Conservation (phyloP, 1,140 invertebrate genomes). For the Camponotus pennsylvanicus region DNA sequence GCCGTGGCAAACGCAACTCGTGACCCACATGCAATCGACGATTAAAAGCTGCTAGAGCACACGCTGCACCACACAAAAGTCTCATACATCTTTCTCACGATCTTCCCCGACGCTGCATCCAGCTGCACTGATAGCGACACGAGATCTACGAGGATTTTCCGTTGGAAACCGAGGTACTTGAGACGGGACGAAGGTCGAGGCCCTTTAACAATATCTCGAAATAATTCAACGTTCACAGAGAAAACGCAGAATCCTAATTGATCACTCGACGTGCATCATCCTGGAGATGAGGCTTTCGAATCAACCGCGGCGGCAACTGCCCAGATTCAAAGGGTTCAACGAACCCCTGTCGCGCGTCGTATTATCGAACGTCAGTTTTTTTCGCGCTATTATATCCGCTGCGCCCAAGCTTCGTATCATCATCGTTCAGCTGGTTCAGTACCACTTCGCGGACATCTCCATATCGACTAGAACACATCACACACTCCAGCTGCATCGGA, state of each 20-base stretch:
- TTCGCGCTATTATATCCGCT: slow-evolving; percentile 7
- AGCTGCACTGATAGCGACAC: slow-evolving; percentile 12
- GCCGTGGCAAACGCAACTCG: slow-evolving; percentile 79
- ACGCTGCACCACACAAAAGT: slow-evolving; percentile 14
- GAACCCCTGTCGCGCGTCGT: slow-evolving; percentile 59
- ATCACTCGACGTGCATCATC: neutral
- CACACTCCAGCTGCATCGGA: neutral
- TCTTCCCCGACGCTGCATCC: neutral
- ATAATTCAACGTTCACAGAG: neutral
- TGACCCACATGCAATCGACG: slow-evolving; percentile 85
- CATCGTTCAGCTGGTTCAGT: neutral
- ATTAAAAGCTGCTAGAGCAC: slow-evolving; percentile 80
- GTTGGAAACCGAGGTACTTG: neutral
- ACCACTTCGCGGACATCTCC: neutral
- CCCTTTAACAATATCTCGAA: neutral
- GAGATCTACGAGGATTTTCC: neutral
- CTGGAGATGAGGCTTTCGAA: no score
- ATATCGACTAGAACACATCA: no score
- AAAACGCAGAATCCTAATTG: slow-evolving; percentile 15
- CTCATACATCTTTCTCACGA: slow-evolving; percentile 1
- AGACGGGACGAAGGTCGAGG: neutral
- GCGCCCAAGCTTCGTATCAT: neutral
- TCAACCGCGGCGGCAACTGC: neutral
- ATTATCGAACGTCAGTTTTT: slow-evolving; percentile 67
- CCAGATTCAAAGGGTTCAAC: slow-evolving; percentile 40